Evolutionary conservation across 2,888 invertebrate species (phyloP).

Genomic region (Exocentrus adspersus): DNA sequence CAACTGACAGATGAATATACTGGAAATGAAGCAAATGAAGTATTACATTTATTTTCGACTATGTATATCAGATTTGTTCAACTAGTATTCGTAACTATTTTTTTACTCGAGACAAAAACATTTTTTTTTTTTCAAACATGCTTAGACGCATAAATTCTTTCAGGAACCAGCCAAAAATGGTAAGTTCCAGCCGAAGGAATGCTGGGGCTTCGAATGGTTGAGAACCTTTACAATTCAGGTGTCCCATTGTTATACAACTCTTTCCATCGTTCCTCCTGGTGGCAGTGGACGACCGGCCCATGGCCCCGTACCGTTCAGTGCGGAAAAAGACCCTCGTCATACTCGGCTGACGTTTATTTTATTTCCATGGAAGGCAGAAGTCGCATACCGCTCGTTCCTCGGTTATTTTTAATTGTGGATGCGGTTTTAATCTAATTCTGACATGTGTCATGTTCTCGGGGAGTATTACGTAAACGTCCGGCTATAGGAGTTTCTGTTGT

Average conservation of each 20-base stretch:
- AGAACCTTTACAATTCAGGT: conserved; percentile 13
- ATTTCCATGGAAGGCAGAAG: conserved; percentile 50
- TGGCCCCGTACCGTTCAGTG: conserved; percentile 12
- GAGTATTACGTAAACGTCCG: conserved; percentile 39
- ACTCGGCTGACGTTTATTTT: conserved; percentile 53
- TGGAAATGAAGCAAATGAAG: too few relatives aligned
- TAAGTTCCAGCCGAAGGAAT: conserved; percentile 3
- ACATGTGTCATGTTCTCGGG: conserved; percentile 58
- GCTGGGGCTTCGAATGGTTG: neutral
- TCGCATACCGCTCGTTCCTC: conserved; percentile 36
- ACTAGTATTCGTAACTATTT: too few relatives aligned
- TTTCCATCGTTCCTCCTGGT: conserved; percentile 11
- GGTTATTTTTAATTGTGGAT: conserved; percentile 58
- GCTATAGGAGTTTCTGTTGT: conserved; percentile 17
- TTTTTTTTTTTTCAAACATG: too few relatives aligned
- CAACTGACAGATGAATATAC: too few relatives aligned
- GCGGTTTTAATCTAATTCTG: conserved; percentile 62
- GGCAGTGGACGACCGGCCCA: conserved; percentile 10
- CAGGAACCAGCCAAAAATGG: neutral
- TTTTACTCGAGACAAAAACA: too few relatives aligned
- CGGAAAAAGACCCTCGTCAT: conserved; percentile 48
- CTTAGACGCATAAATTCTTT: conserved; percentile 8
- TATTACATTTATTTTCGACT: too few relatives aligned
- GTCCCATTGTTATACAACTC: conserved; percentile 22
- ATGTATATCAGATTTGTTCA: too few relatives aligned